These are phyloP conservation scores for Lithosia quadra DNA, from an alignment of 2,888 invertebrate genomes.

Conservation along the genomic window DNA sequence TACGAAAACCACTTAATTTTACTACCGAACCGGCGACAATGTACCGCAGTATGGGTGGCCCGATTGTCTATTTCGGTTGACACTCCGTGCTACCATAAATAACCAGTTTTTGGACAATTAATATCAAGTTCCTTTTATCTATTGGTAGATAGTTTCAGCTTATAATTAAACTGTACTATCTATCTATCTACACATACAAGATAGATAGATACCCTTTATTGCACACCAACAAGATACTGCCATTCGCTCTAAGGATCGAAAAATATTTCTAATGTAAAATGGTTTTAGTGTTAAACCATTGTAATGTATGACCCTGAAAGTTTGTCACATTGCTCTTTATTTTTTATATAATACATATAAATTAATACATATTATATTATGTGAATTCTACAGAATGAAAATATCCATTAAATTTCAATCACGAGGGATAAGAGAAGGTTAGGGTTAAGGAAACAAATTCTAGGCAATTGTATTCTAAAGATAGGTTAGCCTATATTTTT, in stretches of 20 bases:
- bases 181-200: background rate
- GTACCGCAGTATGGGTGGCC: slow-evolving; percentile 77
- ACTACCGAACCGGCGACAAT: slow-evolving; percentile 63
- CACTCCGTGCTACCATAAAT: slow-evolving; percentile 76
- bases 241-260: background rate
- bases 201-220: too few relatives aligned
- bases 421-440: too few relatives aligned
- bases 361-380: too few relatives aligned
- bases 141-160: slow-evolving; percentile 65
- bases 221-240: background rate
- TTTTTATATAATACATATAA: too few relatives aligned
- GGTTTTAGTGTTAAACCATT: too few relatives aligned
- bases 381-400: too few relatives aligned
- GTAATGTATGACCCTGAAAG: too few relatives aligned
- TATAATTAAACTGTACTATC: slow-evolving; percentile 51
- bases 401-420: too few relatives aligned
- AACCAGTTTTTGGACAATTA: slow-evolving; percentile 83
- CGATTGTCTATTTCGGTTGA: slow-evolving; percentile 71
- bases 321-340: too few relatives aligned
- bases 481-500: background rate
- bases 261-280: too few relatives aligned
- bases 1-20: slow-evolving; percentile 71
- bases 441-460: too few relatives aligned
- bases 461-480: too few relatives aligned
- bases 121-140: slow-evolving; percentile 76